Conservation (phyloP, 2,888 invertebrate genomes). For the Orthosia gothica region DNA sequence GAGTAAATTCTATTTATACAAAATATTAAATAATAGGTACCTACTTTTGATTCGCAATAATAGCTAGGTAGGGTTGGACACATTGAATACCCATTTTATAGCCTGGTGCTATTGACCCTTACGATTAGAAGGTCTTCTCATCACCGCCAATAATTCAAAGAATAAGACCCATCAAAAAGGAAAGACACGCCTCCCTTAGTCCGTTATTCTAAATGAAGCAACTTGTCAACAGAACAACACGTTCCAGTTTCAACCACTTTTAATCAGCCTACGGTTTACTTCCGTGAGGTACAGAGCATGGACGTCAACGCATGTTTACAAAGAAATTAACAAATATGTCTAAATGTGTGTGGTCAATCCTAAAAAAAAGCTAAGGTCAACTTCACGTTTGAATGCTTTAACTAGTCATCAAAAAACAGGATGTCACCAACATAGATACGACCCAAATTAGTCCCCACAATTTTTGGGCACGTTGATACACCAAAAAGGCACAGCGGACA, state of each 20-base stretch:
- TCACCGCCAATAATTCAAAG: too few species aligned
- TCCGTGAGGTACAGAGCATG: constrained; percentile 1
- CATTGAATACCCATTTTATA: neutral
- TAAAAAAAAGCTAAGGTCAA: constrained; percentile 28
- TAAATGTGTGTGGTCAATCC: constrained; percentile 2
- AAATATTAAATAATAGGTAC: constrained; percentile 12
- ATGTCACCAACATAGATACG: constrained; percentile 47
- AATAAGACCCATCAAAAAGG: neutral
- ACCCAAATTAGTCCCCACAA: constrained; percentile 43
- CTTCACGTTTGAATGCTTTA: constrained; percentile 14
- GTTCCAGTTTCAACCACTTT: constrained; percentile 1
- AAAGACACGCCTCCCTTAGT: neutral
- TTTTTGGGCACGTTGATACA: constrained; percentile 52
- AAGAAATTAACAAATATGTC: neutral
- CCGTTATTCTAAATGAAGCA: neutral
- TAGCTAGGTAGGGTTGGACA: neutral
- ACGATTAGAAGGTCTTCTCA: neutral
- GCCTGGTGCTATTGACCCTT: neutral
- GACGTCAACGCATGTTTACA: neutral
- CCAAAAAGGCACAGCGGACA: constrained; percentile 68
- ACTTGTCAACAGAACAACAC: constrained; percentile 1
- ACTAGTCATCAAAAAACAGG: constrained; percentile 52
- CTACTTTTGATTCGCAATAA: neutral
- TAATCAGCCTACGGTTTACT: constrained; percentile 1
- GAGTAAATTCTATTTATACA: neutral